Evolutionary conservation across 2,113 vertebrate species (phyloP).

Genomic region (Lethenteron reissneri): DNA sequence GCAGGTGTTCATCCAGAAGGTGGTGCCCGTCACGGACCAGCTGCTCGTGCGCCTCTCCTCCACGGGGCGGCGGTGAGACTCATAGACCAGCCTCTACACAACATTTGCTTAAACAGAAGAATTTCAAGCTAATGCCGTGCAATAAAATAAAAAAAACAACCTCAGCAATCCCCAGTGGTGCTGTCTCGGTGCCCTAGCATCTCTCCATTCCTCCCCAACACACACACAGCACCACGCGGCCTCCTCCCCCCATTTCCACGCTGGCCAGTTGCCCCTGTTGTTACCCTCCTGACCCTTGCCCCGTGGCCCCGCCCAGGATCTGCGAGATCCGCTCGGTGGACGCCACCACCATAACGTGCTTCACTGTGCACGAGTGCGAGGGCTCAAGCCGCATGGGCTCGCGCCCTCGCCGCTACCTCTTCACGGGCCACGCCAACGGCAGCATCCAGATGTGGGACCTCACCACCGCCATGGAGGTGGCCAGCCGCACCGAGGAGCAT

Average conservation of each 20-base stretch:
- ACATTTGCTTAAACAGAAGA: background rate
- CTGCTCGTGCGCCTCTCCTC: conserved; percentile 85
- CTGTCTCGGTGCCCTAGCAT: no score
- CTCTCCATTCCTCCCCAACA: no score
- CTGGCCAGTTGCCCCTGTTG: background rate
- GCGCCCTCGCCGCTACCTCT: conserved; percentile 67
- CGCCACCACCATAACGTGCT: conserved; percentile 66
- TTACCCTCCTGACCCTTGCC: background rate
- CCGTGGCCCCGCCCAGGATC: conserved; percentile 28
- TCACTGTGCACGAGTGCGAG: conserved; percentile 83
- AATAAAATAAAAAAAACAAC: background rate
- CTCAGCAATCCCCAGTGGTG: no score
- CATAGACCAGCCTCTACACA: background rate
- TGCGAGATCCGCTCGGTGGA: conserved; percentile 93
- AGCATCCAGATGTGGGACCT: conserved; percentile 99
- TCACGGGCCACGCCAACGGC: conserved; percentile 81
- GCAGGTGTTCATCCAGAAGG: conserved; percentile 95
- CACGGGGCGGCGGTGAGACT: conserved; percentile 66
- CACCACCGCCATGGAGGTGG: conserved; percentile 87
- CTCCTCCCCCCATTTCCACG: no score
- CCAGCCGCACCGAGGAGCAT: conserved; percentile 43
- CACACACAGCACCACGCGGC: no score
- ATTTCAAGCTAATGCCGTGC: background rate
- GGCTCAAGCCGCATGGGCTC: conserved; percentile 95
- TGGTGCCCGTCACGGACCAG: conserved; percentile 87